These are phyloP conservation scores for Brienomyrus longianalis DNA, from an alignment of 2,113 vertebrate species.

Conservation along the genomic window DNA sequence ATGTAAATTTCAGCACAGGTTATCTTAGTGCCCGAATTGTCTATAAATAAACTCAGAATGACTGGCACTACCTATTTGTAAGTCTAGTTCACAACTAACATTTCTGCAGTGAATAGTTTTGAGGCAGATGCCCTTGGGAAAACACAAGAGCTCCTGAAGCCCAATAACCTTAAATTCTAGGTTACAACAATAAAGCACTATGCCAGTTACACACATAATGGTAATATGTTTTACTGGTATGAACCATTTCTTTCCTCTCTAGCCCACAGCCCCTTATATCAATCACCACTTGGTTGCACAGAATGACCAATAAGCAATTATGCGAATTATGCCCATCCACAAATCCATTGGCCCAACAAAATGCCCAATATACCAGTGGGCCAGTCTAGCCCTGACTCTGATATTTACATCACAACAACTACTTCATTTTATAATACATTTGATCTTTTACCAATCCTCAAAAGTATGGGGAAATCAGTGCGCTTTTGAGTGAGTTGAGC, in stretches of 20 bases:
- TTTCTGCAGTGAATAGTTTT: neutral
- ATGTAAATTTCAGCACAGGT: neutral
- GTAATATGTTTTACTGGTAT: neutral
- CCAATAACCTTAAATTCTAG: neutral
- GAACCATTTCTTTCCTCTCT: neutral
- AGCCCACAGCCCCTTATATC: neutral
- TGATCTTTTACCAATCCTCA: neutral
- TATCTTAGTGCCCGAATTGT: neutral
- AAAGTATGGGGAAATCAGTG: neutral
- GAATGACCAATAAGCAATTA: neutral
- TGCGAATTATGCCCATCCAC: neutral
- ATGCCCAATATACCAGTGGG: neutral
- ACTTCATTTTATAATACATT: neutral
- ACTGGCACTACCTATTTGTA: neutral
- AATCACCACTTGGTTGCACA: neutral
- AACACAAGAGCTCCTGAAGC: neutral
- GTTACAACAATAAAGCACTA: neutral
- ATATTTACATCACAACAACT: neutral
- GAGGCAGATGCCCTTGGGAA: neutral
- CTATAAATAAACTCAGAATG: neutral
- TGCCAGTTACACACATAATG: neutral
- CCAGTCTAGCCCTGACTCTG: neutral
- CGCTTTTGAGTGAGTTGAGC: neutral
- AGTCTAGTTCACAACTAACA: neutral
- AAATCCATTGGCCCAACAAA: neutral